Base-by-base conservation (phyloP, 2,113 vertebrate species). In the Grus americana region DNA sequence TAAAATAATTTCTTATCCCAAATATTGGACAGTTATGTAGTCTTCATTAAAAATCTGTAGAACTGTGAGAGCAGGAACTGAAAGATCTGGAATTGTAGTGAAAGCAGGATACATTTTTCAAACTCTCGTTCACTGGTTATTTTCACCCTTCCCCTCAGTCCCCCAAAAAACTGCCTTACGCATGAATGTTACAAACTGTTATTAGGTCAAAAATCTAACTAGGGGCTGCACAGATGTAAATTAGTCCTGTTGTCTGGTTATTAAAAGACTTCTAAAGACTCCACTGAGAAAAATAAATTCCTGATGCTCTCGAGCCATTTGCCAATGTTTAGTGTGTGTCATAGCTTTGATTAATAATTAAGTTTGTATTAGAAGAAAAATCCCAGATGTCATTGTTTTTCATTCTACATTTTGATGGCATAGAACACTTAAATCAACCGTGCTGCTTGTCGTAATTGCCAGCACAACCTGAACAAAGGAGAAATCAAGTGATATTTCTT, bases 181-280 rank as follows among this genome's bases (percentile, higher is more conserved):
- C 9, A 4, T 63, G 44, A n/a, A 46, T n/a, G 22, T 57, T 85
- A 57, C 62, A 55, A 52, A 83, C 46, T 68, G 5, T 44, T 49
- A 22, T 70, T 76, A 66, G 71, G 75, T 93, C 18, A 92, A 73
- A 94, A 85, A 74, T 70, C 34, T 92, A 34, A 67, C n/a, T 61
- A 11, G 11, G 46, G 16, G 18, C 29, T 90, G 38, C n/a, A 21
- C 5, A 68, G 58, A 83, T 86, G 32, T 83, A 93, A 82, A 70
- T 85, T 72, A 88, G 36, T 73, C 27, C 71, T 82, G 46, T 70
- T 15, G 1, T 79, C 34, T 83, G 65, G 61, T 88, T 87, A 91
- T 94, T 94, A 75, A 86, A 96, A 95, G 78, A 61, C 36, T 95
- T 95, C 54, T 88, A 94, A 95, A 90, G 47, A 57, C 78, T 83